Evolutionary conservation across 2,113 vertebrate genomes (phyloP), one percentile per base, ranked within the genome.

Genomic region (Nycticorax nycticorax): DNA sequence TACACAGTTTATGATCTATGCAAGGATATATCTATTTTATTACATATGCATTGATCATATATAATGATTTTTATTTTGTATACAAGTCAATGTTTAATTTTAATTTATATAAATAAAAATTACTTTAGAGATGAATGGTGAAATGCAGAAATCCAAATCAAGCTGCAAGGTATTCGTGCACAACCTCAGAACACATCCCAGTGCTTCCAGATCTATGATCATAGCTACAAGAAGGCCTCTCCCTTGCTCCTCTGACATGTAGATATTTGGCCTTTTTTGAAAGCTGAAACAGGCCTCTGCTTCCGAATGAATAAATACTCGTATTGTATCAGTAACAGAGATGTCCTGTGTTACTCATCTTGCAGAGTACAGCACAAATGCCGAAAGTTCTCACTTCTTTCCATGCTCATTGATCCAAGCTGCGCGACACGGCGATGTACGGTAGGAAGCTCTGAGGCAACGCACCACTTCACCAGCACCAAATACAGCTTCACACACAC

Each of bases 261-360:
- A 80, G 74, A 83, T 85, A 88, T 62, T 72, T 85, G 75, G 79
- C 48, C 39, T 88, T 91, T 91, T 89, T 79, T 72, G 69, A 90
- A 95, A 92, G 57, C 56, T 20, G 78, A 92, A 63, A 69, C 55
- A 92, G 75, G 75, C 85, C 88, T 95, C 82, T 92, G 83, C 85
- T 80, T 69, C 63, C 88, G 82, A 86, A 94, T 28, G 67, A 95
- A 88, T 84, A 96, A 95, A 78, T 72, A 81, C 85, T 88, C 77
- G 67, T 60, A 56, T 71, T 71, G 45, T 90, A 92, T 90, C 90
- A 92, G 82, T 47, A 88, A 96, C 92, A 96, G 87, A 94, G 93
- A 93, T 93, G 72, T 67, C 85, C 72, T 92, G 74, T 95, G 91
- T 94, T 86, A 88, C 88, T 93, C 69, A 91, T 89, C 84, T 88